Percentiles rank a stretch among this genome's conserved stretches.
phyloP scores from a whole-genome alignment of 2,888 invertebrate species.

The Hanleya hanleyi region DNA sequence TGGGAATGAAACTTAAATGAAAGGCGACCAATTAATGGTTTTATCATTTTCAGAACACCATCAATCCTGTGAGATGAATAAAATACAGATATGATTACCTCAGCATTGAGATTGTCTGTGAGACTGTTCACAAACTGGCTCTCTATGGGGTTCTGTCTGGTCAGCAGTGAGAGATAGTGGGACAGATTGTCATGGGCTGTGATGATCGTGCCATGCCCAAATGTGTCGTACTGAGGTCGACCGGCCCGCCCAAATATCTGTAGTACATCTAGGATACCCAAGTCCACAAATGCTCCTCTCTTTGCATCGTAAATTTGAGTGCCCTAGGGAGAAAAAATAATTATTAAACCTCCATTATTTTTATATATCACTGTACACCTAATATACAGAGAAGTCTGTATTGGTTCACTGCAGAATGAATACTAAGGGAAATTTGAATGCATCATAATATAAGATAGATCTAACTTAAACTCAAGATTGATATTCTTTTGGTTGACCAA shows the following conservation, averaged over 20 bases:
- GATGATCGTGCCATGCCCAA: slow-evolving; percentile 96
- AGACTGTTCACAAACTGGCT: slow-evolving; percentile 94
- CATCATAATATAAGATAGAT: too few relatives aligned
- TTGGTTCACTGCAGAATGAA: too few relatives aligned
- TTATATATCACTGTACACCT: too few relatives aligned
- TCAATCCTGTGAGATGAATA: too few relatives aligned
- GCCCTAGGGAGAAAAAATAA: slow-evolving; percentile 79
- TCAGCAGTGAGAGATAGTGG: slow-evolving; percentile 93
- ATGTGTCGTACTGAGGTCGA: slow-evolving; percentile 94
- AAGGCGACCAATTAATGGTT: not conserved
- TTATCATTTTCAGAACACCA: not conserved
- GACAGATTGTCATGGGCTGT: slow-evolving; percentile 93
- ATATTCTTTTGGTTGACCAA: too few relatives aligned
- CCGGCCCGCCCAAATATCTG: slow-evolving; percentile 98
- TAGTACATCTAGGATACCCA: slow-evolving; percentile 94
- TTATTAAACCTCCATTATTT: too few relatives aligned
- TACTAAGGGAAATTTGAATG: too few relatives aligned
- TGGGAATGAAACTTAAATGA: not conserved
- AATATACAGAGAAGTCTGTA: too few relatives aligned
- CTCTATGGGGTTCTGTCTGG: slow-evolving; percentile 98
- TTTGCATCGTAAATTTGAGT: slow-evolving; percentile 98
- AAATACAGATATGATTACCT: too few relatives aligned
- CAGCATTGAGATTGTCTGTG: slow-evolving; percentile 98
- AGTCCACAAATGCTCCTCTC: slow-evolving; percentile 92
- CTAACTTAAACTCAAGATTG: too few relatives aligned